A percentile compares a stretch with the other conserved stretches of the same genome.
These are phyloP conservation scores for Aspidiotus destructor DNA, from an alignment of 2,888 invertebrate genomes.

Conservation along the genomic window DNA sequence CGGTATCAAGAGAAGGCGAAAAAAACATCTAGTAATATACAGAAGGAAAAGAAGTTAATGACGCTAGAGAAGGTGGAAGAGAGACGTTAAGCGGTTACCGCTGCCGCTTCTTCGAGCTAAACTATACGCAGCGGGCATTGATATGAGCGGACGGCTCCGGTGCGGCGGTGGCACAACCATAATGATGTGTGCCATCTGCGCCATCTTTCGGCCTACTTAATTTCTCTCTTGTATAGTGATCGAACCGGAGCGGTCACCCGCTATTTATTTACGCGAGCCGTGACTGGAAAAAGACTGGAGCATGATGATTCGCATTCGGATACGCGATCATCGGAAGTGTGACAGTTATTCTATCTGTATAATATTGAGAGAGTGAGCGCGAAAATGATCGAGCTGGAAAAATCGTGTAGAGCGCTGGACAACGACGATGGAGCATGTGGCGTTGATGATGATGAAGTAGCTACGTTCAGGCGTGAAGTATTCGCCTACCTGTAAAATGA, in stretches of 20 bases:
- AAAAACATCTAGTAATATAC: neutral
- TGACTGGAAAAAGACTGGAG: neutral
- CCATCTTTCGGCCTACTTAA: slow-evolving; percentile 1
- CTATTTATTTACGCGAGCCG: slow-evolving; percentile 2
- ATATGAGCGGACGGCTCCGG: too few species aligned
- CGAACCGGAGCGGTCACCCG: slow-evolving; percentile 2
- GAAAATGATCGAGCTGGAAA: neutral
- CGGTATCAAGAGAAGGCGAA: neutral
- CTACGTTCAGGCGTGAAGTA: neutral
- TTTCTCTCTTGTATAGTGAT: neutral
- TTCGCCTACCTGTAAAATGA: too few species aligned
- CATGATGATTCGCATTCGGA: neutral
- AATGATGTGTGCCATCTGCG: neutral
- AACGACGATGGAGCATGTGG: neutral
- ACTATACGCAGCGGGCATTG: too few species aligned
- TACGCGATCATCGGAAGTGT: neutral
- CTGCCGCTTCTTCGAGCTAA: too few species aligned
- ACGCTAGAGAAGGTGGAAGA: slow-evolving; percentile 4
- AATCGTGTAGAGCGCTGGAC: neutral
- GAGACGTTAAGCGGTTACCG: neutral
- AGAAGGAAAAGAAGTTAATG: slow-evolving; percentile 1
- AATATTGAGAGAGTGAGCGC: too few species aligned
- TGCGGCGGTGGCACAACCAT: neutral
- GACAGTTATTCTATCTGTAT: neutral
- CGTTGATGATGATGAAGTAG: neutral